Evolutionary conservation across 2,113 vertebrate genomes (phyloP), one percentile per base, ranked within the genome.

Genomic region (Hirundichthys speculiger): DNA sequence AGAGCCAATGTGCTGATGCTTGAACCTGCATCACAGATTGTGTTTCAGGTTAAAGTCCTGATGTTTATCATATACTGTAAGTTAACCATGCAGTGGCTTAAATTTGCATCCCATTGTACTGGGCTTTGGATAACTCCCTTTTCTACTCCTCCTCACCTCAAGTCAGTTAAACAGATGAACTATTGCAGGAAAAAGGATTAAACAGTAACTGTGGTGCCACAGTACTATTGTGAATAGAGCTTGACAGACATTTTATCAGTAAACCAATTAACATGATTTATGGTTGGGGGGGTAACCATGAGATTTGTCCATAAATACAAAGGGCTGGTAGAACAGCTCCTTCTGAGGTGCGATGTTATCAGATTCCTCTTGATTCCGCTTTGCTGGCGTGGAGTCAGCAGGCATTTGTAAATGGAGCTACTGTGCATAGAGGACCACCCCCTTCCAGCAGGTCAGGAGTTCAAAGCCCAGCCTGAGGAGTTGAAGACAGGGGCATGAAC

Each of bases 241-340:
- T 71, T 84, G 88, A 88, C 85, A 88, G 85, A 86, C 87, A 73
- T 85, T 92, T 90, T 91, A 90, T 92, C 87, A 88, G 85, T 87
- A 76, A 89, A 84, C 86, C 87, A 91, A 89, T 92, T 90, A 91
- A 88, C 84, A 88, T 90, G 88, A 92, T 91, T 92, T 91, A 92
- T 89, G 89, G 83, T 77, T 7, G 51, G 80, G 20, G n/a, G 86
- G 79, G 64, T 61, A 81, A 82, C 69, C 73, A 74, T 58, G 68
- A 75, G 84, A 82, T 83, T 80, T 75, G 74, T 71, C 81, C 84
- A 90, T 84, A 87, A 89, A 89, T 82, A 92, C 90, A 89, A 89
- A 90, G 82, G 80, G 41, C 77, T 70, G 56, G 85, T 71, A 77
- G 81, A 80, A 76, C 67, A 68, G 77, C 85, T 89, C 79, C 79